Percentiles rank a stretch among this genome's conserved stretches.
Evolutionary conservation across 2,797 vertebrate genomes (phyloP).

Genomic region (Syndactyla subalaris): DNA sequence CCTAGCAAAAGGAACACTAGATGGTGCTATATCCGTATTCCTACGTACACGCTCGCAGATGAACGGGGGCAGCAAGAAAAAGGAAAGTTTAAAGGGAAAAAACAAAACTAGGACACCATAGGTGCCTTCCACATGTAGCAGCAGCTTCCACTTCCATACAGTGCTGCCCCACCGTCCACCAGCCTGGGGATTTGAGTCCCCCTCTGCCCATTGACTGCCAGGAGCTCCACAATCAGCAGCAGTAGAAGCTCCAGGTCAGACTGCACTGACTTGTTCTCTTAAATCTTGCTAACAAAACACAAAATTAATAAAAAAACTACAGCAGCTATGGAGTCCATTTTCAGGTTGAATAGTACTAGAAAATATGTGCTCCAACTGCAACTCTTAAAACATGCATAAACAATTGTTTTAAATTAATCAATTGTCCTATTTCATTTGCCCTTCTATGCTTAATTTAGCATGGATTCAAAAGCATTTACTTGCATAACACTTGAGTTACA

Average conservation of each 20-base stretch:
- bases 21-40: conserved; percentile 22
- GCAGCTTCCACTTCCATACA: not conserved
- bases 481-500: not conserved
- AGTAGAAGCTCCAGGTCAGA: not conserved
- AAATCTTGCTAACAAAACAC: not conserved
- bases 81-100: not conserved
- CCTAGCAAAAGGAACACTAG: conserved; percentile 32
- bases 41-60: accelerated
- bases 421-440: not conserved
- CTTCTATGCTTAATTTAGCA: not conserved
- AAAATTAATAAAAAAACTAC: not conserved
- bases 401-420: not conserved
- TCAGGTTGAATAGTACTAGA: not conserved
- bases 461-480: not conserved
- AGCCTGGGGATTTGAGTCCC: not conserved
- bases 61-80: not conserved
- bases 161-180: not conserved
- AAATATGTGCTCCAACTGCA: not conserved
- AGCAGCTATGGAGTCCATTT: not conserved
- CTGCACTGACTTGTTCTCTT: not conserved
- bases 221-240: not conserved
- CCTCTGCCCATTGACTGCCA: not conserved
- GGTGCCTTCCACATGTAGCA: accelerated
- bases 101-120: not conserved
- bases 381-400: not conserved